Evolutionary conservation across 1,140 invertebrate species (phyloP).

Genomic region (Protaetia brevitarsis): DNA sequence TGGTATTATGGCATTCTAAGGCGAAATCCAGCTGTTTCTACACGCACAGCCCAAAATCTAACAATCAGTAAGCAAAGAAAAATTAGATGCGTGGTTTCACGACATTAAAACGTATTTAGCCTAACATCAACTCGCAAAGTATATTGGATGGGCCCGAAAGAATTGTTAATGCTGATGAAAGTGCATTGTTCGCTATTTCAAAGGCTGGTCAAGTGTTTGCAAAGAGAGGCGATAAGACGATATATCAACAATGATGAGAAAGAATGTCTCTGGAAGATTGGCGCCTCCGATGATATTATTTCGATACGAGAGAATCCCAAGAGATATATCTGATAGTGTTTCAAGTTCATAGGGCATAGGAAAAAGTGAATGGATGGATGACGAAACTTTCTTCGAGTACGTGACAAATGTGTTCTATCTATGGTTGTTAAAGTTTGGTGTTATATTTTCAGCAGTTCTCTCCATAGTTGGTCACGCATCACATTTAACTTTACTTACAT

Average conservation of each 20-base stretch:
- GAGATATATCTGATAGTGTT: neutral
- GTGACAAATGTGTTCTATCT: conserved; percentile 42
- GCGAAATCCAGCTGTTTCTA: conserved; percentile 38
- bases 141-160: conserved; percentile 36
- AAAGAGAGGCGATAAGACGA: conserved; percentile 3
- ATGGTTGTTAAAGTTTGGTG: conserved; percentile 36
- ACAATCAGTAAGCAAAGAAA: conserved; percentile 21
- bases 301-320: conserved; percentile 12
- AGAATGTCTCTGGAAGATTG: neutral
- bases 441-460: conserved; percentile 37
- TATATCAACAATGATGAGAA: neutral
- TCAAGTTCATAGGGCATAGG: conserved; percentile 41
- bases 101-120: conserved; percentile 37
- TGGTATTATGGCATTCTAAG: conserved; percentile 41
- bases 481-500: conserved; percentile 44
- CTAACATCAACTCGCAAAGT: conserved; percentile 38
- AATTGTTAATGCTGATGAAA: conserved; percentile 37
- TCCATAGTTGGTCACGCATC: conserved; percentile 48
- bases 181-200: conserved; percentile 26
- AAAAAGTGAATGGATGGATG: conserved; percentile 45
- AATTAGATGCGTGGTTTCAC: conserved; percentile 24
- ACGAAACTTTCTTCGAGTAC: conserved; percentile 46
- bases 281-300: neutral
- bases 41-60: conserved; percentile 31
- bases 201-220: neutral